These are phyloP conservation scores for Temnothorax longispinosus DNA, from an alignment of 1,140 invertebrate genomes.

Conservation along the genomic window DNA sequence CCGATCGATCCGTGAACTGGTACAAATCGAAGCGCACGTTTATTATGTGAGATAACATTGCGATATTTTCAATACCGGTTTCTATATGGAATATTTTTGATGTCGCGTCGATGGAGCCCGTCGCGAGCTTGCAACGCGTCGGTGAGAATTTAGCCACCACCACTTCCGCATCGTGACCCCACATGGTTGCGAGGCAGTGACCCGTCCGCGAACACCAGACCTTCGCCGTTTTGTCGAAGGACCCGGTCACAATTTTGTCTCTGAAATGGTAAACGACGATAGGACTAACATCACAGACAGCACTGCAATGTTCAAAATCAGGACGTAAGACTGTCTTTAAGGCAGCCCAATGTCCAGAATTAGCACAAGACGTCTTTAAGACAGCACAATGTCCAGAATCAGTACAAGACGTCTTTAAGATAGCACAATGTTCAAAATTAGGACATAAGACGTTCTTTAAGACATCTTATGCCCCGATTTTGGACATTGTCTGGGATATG, in stretches of 20 bases:
- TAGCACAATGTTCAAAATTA: too few relatives aligned
- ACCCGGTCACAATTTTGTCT: slow-evolving; percentile 91
- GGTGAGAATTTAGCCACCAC: slow-evolving; percentile 90
- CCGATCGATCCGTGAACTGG: slow-evolving; percentile 14
- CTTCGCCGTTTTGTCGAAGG: slow-evolving; percentile 92
- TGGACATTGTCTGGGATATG: too few relatives aligned
- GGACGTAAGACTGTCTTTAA: too few relatives aligned
- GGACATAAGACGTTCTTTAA: too few relatives aligned
- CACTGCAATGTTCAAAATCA: too few relatives aligned
- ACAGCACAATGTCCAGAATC: too few relatives aligned
- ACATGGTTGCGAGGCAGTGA: slow-evolving; percentile 89
- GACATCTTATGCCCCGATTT: too few relatives aligned
- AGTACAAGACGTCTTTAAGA: too few relatives aligned
- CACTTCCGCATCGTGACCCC: slow-evolving; percentile 91
- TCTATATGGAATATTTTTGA: slow-evolving; percentile 89
- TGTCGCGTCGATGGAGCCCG: slow-evolving; percentile 91
- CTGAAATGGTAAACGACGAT: slow-evolving; percentile 81
- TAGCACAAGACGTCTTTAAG: too few relatives aligned
- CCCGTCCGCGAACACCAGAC: slow-evolving; percentile 90
- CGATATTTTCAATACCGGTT: slow-evolving; percentile 60
- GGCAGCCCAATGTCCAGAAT: too few relatives aligned
- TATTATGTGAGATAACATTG: slow-evolving; percentile 48
- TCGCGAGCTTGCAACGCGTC: slow-evolving; percentile 87
- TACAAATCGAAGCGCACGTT: slow-evolving; percentile 5
- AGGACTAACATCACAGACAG: too few relatives aligned